phyloP scores from a whole-genome alignment of 2,113 vertebrate genomes.

The Hippocampus comes region DNA sequence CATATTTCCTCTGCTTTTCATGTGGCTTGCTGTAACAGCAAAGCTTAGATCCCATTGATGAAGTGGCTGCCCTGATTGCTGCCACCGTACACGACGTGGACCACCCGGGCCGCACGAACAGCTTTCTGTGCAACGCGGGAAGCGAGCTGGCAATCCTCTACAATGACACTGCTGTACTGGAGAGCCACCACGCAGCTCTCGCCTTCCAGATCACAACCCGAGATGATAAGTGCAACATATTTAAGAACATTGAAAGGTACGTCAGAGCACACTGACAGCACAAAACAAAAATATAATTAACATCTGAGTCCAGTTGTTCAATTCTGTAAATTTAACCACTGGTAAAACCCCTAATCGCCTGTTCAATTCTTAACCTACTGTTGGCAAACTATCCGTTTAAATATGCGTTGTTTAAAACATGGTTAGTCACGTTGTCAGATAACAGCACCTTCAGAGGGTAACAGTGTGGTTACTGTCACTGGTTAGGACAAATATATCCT shows the following conservation, averaged over 20 bases:
- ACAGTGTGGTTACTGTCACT: too few species aligned
- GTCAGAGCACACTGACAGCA: background rate
- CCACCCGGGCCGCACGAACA: conserved; percentile 93
- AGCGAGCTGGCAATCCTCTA: conserved; percentile 91
- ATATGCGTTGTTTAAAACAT: too few species aligned
- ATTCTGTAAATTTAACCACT: too few species aligned
- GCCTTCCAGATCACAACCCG: conserved; percentile 92
- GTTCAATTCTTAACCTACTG: too few species aligned
- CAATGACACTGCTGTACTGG: conserved; percentile 90
- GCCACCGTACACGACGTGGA: conserved; percentile 93
- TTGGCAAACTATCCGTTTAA: too few species aligned
- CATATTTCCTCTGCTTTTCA: background rate
- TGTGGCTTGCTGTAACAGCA: conserved; percentile 71
- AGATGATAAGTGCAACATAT: conserved; percentile 94
- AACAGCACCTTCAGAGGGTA: too few species aligned
- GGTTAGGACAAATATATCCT: too few species aligned
- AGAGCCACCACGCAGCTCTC: conserved; percentile 92
- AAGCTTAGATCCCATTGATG: conserved; percentile 88
- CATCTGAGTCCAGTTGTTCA: too few species aligned
- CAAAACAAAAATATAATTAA: background rate
- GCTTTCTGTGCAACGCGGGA: conserved; percentile 93
- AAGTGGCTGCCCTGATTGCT: conserved; percentile 90
- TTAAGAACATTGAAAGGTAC: conserved; percentile 93
- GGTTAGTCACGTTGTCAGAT: too few species aligned
- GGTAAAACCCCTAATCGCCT: too few species aligned